phyloP scores from a whole-genome alignment of 2,113 vertebrate species.

The Trematocara variabile region DNA sequence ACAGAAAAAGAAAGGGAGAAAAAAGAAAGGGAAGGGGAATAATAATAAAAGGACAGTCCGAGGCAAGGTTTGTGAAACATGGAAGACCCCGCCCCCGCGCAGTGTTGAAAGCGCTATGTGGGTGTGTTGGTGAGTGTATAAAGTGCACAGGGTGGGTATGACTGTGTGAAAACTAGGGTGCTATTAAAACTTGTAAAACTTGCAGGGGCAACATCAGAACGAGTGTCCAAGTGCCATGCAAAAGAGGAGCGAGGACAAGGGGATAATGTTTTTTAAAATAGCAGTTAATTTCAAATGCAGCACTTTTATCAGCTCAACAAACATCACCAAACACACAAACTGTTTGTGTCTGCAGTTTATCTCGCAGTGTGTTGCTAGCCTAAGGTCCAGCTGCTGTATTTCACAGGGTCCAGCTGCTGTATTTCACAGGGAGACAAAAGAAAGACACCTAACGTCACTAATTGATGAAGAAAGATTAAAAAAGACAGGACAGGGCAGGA shows the following conservation, averaged over 20 bases:
- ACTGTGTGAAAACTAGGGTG: not conserved
- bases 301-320: not conserved
- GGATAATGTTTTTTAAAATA: not conserved
- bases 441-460: not conserved
- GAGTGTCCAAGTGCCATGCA: not conserved
- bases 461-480: not conserved
- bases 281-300: not conserved
- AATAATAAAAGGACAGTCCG: not conserved
- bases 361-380: not conserved
- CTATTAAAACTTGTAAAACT: not conserved
- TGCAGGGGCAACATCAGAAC: not conserved
- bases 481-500: not conserved
- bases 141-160: not conserved
- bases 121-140: not conserved
- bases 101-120: accelerated
- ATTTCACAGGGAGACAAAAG: not conserved
- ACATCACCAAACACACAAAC: not conserved
- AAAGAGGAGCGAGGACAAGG: not conserved
- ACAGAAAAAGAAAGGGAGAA: not conserved
- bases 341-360: not conserved
- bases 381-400: not conserved
- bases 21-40: not conserved
- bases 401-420: not conserved
- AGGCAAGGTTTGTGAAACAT: not conserved
- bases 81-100: not conserved